phyloP scores from a whole-genome alignment of 2,113 vertebrate species.

The Nestor notabilis region DNA sequence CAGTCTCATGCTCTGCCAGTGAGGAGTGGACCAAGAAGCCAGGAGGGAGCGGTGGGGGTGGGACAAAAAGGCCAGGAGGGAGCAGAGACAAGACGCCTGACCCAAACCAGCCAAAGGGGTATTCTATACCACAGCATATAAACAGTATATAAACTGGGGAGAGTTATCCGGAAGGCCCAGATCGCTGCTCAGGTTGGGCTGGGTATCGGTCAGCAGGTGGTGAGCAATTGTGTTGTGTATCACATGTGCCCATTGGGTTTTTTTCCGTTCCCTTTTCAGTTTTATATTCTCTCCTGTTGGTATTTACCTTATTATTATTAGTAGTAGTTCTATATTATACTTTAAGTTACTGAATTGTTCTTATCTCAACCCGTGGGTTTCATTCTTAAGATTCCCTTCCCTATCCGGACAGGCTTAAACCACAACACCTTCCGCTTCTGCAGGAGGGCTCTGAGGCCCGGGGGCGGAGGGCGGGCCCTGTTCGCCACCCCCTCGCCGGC shows the following conservation, averaged over 20 bases:
- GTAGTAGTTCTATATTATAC: neutral
- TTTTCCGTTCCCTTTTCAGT: neutral
- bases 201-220: neutral
- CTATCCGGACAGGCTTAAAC: neutral
- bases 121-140: neutral
- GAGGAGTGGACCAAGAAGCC: neutral
- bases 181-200: neutral
- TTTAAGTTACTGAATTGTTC: neutral
- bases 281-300: neutral
- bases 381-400: neutral
- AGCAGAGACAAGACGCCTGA: neutral
- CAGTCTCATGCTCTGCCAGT: neutral
- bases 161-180: neutral
- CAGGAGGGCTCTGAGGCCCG: neutral
- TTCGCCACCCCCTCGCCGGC: neutral
- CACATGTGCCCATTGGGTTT: neutral
- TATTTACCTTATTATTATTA: neutral
- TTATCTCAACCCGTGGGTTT: neutral
- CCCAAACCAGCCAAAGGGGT: neutral
- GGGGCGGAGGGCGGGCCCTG: neutral
- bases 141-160: neutral
- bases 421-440: neutral
- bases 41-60: neutral
- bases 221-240: neutral
- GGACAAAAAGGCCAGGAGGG: neutral